Conservation (phyloP, 2,888 invertebrate genomes). For the Lasiommata megera region DNA sequence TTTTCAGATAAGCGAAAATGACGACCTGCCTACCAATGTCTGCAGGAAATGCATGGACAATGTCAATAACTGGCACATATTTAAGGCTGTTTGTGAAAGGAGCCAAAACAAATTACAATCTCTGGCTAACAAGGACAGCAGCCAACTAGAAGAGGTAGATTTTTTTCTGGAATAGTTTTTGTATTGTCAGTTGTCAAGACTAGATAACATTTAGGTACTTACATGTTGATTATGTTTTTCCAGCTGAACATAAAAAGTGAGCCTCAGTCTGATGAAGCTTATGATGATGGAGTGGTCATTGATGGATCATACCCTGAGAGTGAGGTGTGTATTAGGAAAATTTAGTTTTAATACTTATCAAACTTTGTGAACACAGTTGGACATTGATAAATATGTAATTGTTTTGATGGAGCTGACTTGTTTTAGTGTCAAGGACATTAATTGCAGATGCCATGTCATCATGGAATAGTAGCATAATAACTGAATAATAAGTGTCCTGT, state of each 20-base stretch:
- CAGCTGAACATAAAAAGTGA: slow-evolving; percentile 82
- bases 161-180: slow-evolving; percentile 49
- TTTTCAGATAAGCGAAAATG: slow-evolving; percentile 83
- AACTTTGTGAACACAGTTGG: slow-evolving; percentile 4
- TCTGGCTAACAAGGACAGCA: slow-evolving; percentile 78
- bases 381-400: slow-evolving; percentile 7
- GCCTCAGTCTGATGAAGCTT: slow-evolving; percentile 76
- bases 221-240: slow-evolving; percentile 51
- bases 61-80: slow-evolving; percentile 85
- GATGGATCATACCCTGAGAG: slow-evolving; percentile 70
- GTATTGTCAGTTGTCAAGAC: slow-evolving; percentile 45
- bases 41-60: slow-evolving; percentile 83
- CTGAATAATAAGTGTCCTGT: not conserved
- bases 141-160: slow-evolving; percentile 78
- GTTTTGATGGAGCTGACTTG: slow-evolving; percentile 22
- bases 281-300: slow-evolving; percentile 79
- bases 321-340: slow-evolving; percentile 59
- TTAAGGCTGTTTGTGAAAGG: slow-evolving; percentile 83
- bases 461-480: slow-evolving; percentile 2
- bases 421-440: slow-evolving; percentile 67
- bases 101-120: slow-evolving; percentile 84
- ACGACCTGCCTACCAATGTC: slow-evolving; percentile 84
- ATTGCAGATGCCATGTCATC: slow-evolving; percentile 41
- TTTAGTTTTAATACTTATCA: slow-evolving; percentile 1
- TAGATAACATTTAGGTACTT: slow-evolving; percentile 24